These are phyloP conservation scores for Dioctria rufipes DNA, from an alignment of 2,888 invertebrate species.

Conservation along the genomic window DNA sequence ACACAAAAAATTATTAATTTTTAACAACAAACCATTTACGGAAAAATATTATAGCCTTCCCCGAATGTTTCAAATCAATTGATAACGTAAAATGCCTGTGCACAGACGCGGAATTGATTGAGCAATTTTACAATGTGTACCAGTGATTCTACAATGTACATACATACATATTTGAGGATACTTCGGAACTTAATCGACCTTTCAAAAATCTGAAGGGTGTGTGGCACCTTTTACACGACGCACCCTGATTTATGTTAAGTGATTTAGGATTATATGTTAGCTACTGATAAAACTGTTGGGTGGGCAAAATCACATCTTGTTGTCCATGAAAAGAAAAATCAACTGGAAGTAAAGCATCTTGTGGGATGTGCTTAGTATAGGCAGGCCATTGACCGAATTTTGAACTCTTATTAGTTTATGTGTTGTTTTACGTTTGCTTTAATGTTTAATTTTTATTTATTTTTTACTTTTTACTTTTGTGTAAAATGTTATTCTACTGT, in stretches of 20 bases:
- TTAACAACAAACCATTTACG: not conserved
- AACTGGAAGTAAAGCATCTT: too few relatives aligned
- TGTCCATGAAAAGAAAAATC: too few relatives aligned
- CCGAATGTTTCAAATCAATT: not conserved
- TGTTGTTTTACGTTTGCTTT: too few relatives aligned
- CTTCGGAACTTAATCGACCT: not conserved
- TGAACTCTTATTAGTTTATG: too few relatives aligned
- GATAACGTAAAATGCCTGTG: not conserved
- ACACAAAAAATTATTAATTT: not conserved
- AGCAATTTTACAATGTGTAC: slow-evolving; percentile 34
- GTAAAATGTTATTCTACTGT: too few relatives aligned
- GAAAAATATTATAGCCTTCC: not conserved
- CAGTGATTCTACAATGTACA: not conserved
- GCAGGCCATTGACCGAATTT: too few relatives aligned
- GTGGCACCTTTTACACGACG: not conserved
- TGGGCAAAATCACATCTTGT: too few relatives aligned
- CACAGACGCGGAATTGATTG: slow-evolving; percentile 36
- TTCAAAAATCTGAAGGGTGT: not conserved
- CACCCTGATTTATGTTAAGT: not conserved
- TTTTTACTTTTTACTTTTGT: too few relatives aligned
- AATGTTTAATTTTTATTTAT: too few relatives aligned
- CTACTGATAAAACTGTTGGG: too few relatives aligned
- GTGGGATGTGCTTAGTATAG: too few relatives aligned
- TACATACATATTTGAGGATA: not conserved
- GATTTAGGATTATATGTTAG: not conserved